Conservation (phyloP, 2,113 vertebrate genomes). For the Thalassoma bifasciatum region DNA sequence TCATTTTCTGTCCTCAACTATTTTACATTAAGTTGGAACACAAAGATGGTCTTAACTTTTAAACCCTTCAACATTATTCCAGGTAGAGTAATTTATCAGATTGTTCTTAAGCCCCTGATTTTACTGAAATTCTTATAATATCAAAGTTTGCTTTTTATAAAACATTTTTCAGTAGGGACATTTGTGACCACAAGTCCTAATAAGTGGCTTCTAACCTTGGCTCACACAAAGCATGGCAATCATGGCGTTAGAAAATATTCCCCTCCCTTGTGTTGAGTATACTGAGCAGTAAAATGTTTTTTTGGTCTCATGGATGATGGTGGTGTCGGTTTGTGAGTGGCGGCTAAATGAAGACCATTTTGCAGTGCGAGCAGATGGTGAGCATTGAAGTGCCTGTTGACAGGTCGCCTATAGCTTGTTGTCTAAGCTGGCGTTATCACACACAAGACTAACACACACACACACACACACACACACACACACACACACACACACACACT, state of each 20-base stretch:
- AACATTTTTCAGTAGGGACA: slow-evolving; percentile 34
- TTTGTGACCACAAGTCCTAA: neutral
- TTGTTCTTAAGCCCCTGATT: neutral
- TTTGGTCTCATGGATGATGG: slow-evolving; percentile 71
- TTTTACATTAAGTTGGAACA: neutral
- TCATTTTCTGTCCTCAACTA: slow-evolving; percentile 1
- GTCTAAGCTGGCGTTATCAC: slow-evolving; percentile 87
- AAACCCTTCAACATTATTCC: neutral
- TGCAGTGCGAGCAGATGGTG: slow-evolving; percentile 91
- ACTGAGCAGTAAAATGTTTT: slow-evolving; percentile 80
- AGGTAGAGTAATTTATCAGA: neutral
- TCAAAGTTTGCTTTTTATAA: slow-evolving; percentile 56
- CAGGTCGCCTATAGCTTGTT: slow-evolving; percentile 93
- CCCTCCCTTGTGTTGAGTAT: slow-evolving; percentile 72
- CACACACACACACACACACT: slow-evolving; percentile 80
- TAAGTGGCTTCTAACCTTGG: slow-evolving; percentile 8
- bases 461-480: too few relatives aligned
- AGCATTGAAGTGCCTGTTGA: slow-evolving; percentile 92
- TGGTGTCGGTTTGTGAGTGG: slow-evolving; percentile 80
- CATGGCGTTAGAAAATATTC: slow-evolving; percentile 61
- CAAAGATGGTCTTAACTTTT: neutral
- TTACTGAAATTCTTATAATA: slow-evolving; percentile 46
- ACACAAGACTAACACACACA: slow-evolving; percentile 85
- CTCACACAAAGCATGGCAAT: neutral
- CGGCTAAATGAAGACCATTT: slow-evolving; percentile 87